Evolutionary conservation across 2,888 invertebrate genomes (phyloP).

Genomic region (Apoderus coryli): DNA sequence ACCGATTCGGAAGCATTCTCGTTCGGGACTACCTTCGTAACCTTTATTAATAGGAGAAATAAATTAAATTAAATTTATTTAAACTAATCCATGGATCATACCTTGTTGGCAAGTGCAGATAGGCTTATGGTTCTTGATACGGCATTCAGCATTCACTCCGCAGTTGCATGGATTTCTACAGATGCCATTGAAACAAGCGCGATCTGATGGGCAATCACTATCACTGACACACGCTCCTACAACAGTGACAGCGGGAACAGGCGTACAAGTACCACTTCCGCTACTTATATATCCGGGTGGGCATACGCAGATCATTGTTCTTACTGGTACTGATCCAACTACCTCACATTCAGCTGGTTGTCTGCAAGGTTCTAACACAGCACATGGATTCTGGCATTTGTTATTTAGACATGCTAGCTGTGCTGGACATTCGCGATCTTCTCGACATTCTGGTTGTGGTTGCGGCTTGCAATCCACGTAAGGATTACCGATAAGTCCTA

Average conservation of each 20-base stretch:
- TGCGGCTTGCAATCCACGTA: constrained; percentile 66
- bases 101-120: constrained; percentile 67
- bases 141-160: constrained; percentile 72
- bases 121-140: constrained; percentile 72
- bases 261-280: constrained; percentile 66
- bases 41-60: constrained; percentile 41
- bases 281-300: constrained; percentile 78
- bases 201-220: constrained; percentile 61
- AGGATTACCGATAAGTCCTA: constrained; percentile 63
- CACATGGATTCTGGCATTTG: constrained; percentile 73
- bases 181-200: constrained; percentile 64
- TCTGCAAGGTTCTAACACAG: constrained; percentile 61
- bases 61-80: neutral
- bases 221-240: constrained; percentile 58
- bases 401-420: constrained; percentile 67
- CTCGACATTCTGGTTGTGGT: constrained; percentile 58
- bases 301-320: constrained; percentile 82
- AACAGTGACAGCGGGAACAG: constrained; percentile 45
- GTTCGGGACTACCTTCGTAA: constrained; percentile 72
- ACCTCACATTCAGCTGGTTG: constrained; percentile 70
- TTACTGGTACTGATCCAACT: constrained; percentile 64
- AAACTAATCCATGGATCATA: too few relatives aligned
- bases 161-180: constrained; percentile 78
- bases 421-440: constrained; percentile 70
- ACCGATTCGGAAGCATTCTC: constrained; percentile 60